Evolutionary conservation across 2,888 invertebrate species (phyloP).

Genomic region (Mesoligia furuncula): DNA sequence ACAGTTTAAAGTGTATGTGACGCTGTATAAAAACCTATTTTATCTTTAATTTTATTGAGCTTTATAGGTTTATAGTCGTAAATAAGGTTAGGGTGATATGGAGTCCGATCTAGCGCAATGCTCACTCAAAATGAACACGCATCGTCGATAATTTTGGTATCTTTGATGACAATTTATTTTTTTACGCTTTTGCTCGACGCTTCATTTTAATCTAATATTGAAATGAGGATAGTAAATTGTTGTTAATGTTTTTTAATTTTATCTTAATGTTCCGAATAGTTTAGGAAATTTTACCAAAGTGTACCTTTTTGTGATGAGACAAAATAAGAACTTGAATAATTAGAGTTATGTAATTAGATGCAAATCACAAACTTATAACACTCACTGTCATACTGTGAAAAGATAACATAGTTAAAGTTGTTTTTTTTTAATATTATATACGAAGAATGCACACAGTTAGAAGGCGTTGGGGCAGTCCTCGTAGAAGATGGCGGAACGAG

Average conservation of each 20-base stretch:
- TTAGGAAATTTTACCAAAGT: constrained; percentile 41
- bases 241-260: constrained; percentile 62
- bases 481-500: too few species aligned
- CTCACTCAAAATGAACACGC: constrained; percentile 71
- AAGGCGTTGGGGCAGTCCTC: too few species aligned
- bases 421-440: too few species aligned
- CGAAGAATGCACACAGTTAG: too few species aligned
- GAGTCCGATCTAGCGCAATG: constrained; percentile 69
- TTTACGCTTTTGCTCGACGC: constrained; percentile 63
- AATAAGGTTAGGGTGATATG: constrained; percentile 77
- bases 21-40: constrained; percentile 74
- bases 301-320: constrained; percentile 41
- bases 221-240: constrained; percentile 67
- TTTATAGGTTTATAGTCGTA: constrained; percentile 83
- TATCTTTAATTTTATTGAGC: constrained; percentile 80
- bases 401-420: too few species aligned
- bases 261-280: constrained; percentile 39
- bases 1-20: constrained; percentile 72
- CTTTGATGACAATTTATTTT: constrained; percentile 70
- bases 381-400: too few species aligned
- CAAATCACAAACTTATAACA: neutral
- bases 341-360: constrained; percentile 27
- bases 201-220: constrained; percentile 70
- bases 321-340: constrained; percentile 26
- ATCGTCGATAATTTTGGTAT: constrained; percentile 74